Conservation (phyloP, 2,797 vertebrate species). For the Aratinga solstitialis region DNA sequence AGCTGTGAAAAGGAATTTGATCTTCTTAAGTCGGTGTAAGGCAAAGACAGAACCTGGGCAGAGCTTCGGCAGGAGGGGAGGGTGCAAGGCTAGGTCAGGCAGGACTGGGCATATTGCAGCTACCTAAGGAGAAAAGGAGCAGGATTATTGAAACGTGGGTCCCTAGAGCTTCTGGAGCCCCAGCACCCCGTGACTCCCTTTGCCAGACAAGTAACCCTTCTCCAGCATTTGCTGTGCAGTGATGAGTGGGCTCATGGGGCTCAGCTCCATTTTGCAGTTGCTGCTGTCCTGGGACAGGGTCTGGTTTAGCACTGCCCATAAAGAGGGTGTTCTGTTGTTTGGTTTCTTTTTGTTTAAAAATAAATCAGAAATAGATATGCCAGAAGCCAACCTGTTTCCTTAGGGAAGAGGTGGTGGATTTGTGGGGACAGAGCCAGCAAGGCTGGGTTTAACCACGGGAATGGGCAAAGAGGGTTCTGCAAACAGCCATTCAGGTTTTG, state of each 20-base stretch:
- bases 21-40: not conserved
- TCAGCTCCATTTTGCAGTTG: not conserved
- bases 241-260: not conserved
- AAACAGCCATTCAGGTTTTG: not conserved
- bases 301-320: not conserved
- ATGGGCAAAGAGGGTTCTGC: not conserved
- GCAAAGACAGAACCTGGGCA: not conserved
- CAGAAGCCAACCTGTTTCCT: not conserved
- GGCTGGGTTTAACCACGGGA: not conserved
- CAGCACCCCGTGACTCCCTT: not conserved
- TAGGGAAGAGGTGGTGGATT: not conserved
- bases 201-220: not conserved
- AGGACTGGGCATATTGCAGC: not conserved
- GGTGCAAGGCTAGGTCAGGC: not conserved
- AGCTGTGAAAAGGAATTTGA: not conserved
- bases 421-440: not conserved
- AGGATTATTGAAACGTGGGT: not conserved
- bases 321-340: not conserved
- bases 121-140: not conserved
- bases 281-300: not conserved
- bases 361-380: not conserved
- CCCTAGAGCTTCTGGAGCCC: not conserved
- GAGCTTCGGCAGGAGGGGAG: not conserved
- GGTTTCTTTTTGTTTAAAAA: not conserved
- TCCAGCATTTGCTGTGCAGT: not conserved